A percentile compares a stretch with the other conserved stretches of the same genome.
phyloP scores from a whole-genome alignment of 1,140 invertebrate genomes.

The Caenorhabditis latens region DNA sequence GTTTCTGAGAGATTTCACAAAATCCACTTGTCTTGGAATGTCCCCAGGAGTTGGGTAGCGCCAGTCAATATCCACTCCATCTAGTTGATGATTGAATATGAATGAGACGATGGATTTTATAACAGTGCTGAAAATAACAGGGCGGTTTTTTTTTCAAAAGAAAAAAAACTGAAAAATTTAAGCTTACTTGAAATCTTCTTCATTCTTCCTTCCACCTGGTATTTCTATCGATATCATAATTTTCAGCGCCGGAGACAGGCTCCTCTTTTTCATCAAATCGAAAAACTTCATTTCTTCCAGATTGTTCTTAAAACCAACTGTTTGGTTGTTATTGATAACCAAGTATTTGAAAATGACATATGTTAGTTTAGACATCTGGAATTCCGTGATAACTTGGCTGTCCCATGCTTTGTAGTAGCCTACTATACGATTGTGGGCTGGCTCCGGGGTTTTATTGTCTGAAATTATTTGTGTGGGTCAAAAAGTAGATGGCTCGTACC shows the following conservation, averaged over 20 bases:
- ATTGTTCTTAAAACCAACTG: neutral
- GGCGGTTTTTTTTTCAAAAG: neutral
- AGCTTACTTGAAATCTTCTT: too few species aligned
- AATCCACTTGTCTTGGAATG: neutral
- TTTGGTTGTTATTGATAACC: neutral
- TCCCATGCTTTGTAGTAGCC: neutral
- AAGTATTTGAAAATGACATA: neutral
- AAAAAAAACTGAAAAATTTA: too few species aligned
- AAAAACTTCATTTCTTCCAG: conserved; percentile 2
- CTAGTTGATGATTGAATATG: neutral
- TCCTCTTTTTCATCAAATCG: neutral
- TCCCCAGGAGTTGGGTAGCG: neutral
- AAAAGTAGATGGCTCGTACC: too few species aligned
- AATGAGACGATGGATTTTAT: neutral
- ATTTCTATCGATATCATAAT: neutral
- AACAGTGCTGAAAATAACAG: neutral
- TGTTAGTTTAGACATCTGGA: neutral
- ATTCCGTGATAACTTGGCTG: neutral
- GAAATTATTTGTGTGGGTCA: too few species aligned
- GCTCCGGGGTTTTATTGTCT: too few species aligned
- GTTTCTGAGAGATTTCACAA: neutral
- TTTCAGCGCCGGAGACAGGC: neutral
- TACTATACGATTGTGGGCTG: neutral
- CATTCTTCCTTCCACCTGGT: neutral
- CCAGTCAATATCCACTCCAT: neutral